Evolutionary conservation across 1,140 invertebrate species (phyloP).

Genomic region (Mactra quadrangularis): DNA sequence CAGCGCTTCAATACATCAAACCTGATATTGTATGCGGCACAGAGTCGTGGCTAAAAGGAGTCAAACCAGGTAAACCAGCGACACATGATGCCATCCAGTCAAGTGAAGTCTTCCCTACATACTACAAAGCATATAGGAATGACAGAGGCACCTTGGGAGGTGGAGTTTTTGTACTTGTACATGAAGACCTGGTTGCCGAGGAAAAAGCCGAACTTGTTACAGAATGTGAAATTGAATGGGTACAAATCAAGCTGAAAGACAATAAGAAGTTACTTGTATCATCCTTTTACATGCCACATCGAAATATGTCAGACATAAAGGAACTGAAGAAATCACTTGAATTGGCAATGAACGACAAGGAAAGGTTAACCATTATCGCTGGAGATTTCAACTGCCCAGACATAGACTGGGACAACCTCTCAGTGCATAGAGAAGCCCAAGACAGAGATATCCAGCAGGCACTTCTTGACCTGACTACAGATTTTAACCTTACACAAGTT

Average conservation of each 20-base stretch:
- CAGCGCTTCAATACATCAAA: constrained; percentile 54
- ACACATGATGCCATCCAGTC: constrained; percentile 49
- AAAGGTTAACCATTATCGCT: neutral
- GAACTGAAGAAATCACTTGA: constrained; percentile 7
- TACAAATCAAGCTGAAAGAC: constrained; percentile 41
- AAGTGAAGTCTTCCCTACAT: constrained; percentile 60
- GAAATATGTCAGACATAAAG: constrained; percentile 21
- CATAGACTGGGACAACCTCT: too few relatives aligned
- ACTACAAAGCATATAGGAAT: constrained; percentile 57
- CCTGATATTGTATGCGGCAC: constrained; percentile 66
- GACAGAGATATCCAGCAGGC: constrained; percentile 34
- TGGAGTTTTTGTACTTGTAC: constrained; percentile 46
- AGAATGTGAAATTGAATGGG: constrained; percentile 58
- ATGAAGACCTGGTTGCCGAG: constrained; percentile 44
- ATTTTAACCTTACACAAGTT: constrained; percentile 30
- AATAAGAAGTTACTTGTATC: neutral
- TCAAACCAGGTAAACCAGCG: constrained; percentile 47
- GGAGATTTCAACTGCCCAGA: too few relatives aligned
- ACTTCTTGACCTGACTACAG: constrained; percentile 18
- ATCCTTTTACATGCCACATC: constrained; percentile 32
- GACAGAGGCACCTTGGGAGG: constrained; percentile 48
- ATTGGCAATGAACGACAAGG: constrained; percentile 4
- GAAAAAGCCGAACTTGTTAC: constrained; percentile 37
- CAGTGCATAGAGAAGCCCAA: too few relatives aligned
- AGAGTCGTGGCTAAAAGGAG: constrained; percentile 65